phyloP scores from a whole-genome alignment of 30 jellyfish, hydroid and myxozoan genomes.

The Hydra vulgaris region DNA sequence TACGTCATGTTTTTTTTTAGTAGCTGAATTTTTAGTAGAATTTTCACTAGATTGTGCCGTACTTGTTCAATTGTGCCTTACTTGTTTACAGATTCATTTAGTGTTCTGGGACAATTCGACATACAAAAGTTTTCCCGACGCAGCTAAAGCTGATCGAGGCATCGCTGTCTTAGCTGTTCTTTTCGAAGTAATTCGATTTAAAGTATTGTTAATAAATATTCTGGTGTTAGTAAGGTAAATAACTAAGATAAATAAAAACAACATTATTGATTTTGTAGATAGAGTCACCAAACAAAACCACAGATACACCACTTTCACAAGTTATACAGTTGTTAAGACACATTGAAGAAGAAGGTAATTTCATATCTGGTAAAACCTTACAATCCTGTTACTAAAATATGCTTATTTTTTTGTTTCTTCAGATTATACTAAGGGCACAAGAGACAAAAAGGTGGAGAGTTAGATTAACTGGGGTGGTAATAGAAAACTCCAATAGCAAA shows the following conservation, averaged over 20 bases:
- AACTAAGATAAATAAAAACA: too few species aligned
- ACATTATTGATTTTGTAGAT: not conserved
- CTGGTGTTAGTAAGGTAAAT: too few species aligned
- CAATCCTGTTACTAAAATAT: not conserved
- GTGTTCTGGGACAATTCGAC: constrained; percentile 97
- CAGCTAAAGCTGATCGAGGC: constrained; percentile 96
- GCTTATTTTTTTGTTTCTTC: not conserved
- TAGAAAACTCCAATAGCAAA: too few species aligned
- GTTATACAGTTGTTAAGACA: constrained; percentile 49
- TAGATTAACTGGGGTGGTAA: too few species aligned
- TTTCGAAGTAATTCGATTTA: constrained; percentile 47
- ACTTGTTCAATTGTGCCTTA: too few species aligned
- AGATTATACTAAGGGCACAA: too few species aligned
- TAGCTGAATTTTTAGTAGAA: too few species aligned
- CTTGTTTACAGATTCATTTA: constrained; percentile 50
- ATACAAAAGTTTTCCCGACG: constrained; percentile 67
- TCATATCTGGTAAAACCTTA: too few species aligned
- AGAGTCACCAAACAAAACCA: not conserved
- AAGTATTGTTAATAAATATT: too few species aligned
- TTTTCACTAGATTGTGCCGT: too few species aligned
- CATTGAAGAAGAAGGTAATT: constrained; percentile 85
- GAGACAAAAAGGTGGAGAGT: too few species aligned
- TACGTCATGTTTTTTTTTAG: too few species aligned
- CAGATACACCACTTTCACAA: constrained; percentile 70
- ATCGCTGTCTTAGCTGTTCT: constrained; percentile 90